Percentiles rank a stretch among this genome's conserved stretches.
phyloP scores from a whole-genome alignment of 2,113 vertebrate species.

The Pogona vitticeps region DNA sequence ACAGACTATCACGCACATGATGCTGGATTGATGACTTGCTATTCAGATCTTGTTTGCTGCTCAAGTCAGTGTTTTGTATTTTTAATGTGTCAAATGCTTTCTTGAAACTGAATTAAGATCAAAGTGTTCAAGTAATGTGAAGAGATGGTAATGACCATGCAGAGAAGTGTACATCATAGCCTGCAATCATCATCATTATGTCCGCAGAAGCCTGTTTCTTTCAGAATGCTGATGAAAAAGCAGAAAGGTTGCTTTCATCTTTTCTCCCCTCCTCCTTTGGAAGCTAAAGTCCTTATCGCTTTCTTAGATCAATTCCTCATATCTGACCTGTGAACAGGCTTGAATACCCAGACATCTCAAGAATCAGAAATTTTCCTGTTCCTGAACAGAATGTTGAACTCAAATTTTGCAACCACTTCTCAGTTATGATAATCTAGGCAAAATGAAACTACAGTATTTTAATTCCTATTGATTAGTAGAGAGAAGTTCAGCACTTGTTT shows the following conservation, averaged over 20 bases:
- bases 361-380: not conserved
- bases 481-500: not conserved
- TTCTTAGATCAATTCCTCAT: constrained; percentile 26
- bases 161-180: not conserved
- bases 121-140: not conserved
- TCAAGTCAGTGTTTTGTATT: not conserved
- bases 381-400: constrained; percentile 12
- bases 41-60: not conserved
- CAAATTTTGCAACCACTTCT: constrained; percentile 18
- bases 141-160: not conserved
- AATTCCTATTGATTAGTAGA: not conserved
- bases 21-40: not conserved
- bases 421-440: constrained; percentile 18
- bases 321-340: not conserved
- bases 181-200: not conserved
- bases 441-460: not conserved
- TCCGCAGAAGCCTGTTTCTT: not conserved
- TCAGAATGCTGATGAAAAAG: constrained; percentile 19
- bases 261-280: not conserved
- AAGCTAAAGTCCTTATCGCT: not conserved
- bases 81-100: not conserved
- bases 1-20: not conserved
- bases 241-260: not conserved
- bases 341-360: not conserved
- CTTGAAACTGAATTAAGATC: not conserved